A percentile compares a stretch with the other conserved stretches of the same genome.
Conservation (phyloP, 2,888 invertebrate species). For the Plebejus anna region DNA sequence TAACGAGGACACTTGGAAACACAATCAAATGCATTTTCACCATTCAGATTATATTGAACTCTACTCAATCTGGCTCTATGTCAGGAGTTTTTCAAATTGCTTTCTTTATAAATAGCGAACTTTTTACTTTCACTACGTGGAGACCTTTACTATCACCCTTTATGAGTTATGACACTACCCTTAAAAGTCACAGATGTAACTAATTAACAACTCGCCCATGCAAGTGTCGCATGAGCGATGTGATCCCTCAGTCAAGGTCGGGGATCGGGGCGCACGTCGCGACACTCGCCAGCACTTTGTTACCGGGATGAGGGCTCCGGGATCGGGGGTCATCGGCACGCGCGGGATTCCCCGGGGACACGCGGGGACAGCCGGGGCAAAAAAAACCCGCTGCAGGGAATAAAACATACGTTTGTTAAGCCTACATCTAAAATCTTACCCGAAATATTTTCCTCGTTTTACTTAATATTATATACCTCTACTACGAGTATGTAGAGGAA, state of each 20-base stretch:
- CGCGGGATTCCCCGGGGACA: neutral
- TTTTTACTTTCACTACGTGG: neutral
- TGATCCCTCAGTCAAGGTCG: constrained; percentile 17
- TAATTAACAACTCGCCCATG: neutral
- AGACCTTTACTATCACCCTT: neutral
- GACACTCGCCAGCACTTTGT: constrained; percentile 3
- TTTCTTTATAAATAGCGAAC: neutral
- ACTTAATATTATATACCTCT: neutral
- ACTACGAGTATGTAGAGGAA: neutral
- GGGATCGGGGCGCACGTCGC: neutral
- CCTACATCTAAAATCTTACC: neutral
- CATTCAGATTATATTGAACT: neutral
- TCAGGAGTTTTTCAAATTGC: no score
- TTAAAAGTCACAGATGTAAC: neutral
- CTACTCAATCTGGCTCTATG: neutral
- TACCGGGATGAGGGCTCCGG: neutral
- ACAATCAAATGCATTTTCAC: neutral
- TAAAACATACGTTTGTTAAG: neutral
- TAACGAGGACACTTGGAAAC: neutral
- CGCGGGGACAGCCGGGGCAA: neutral
- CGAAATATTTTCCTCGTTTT: neutral
- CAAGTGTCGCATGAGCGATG: neutral
- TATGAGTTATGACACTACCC: neutral
- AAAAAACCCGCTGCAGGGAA: neutral
- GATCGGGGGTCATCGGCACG: constrained; percentile 23